phyloP scores from a whole-genome alignment of 2,797 vertebrate species.

The Megaceryle alcyon region DNA sequence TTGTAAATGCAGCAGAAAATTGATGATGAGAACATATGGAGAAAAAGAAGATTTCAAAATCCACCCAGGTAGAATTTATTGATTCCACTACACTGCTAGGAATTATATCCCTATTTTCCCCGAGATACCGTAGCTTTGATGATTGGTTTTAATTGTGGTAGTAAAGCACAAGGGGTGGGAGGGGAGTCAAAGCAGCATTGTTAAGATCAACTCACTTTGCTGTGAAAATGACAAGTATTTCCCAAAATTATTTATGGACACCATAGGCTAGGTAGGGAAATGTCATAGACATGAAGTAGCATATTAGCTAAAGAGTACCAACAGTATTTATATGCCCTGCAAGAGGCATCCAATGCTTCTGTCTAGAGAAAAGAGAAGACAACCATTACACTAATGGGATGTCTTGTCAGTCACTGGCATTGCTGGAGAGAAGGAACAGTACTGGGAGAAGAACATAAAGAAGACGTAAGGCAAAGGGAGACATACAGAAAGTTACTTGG shows the following conservation, averaged over 20 bases:
- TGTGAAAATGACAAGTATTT: neutral
- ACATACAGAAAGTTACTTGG: neutral
- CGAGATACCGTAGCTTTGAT: neutral
- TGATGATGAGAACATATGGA: neutral
- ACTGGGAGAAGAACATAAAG: neutral
- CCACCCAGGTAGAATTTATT: neutral
- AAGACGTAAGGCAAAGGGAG: neutral
- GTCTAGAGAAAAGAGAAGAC: neutral
- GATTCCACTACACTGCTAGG: neutral
- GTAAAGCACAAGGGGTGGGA: neutral
- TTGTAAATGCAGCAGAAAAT: neutral
- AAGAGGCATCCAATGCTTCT: neutral
- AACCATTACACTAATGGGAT: neutral
- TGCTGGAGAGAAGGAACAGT: neutral
- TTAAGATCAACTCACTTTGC: neutral
- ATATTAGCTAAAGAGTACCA: neutral
- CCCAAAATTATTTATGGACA: neutral
- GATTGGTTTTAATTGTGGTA: neutral
- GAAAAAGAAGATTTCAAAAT: neutral
- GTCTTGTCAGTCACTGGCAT: neutral
- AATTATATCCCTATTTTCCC: neutral
- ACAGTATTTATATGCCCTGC: neutral
- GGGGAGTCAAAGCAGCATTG: neutral
- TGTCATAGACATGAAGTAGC: neutral
- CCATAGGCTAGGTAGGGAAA: neutral